Percentiles rank a stretch among this genome's conserved stretches.
phyloP scores from a whole-genome alignment of 2,113 vertebrate genomes.

The Amblyopsis rosae region DNA sequence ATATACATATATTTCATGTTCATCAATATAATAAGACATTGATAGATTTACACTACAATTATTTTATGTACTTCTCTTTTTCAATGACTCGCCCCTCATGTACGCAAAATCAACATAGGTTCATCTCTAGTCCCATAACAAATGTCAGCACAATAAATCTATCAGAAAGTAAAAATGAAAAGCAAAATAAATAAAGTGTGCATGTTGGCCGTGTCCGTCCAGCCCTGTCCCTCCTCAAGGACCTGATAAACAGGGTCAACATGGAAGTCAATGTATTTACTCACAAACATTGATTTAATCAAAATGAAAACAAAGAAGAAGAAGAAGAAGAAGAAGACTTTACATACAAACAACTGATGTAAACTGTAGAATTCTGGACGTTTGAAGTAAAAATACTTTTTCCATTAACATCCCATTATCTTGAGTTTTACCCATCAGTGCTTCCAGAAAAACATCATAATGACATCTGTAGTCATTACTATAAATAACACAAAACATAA shows the following conservation, averaged over 20 bases:
- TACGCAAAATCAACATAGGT: slow-evolving; percentile 64
- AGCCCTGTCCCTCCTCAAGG: slow-evolving; percentile 77
- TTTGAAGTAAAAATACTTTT: slow-evolving; percentile 59
- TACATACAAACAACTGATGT: slow-evolving; percentile 67
- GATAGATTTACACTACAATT: slow-evolving; percentile 84
- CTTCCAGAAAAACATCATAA: slow-evolving; percentile 64
- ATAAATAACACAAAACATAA: slow-evolving; percentile 60
- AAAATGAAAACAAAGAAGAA: slow-evolving; percentile 51
- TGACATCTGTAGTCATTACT: slow-evolving; percentile 69
- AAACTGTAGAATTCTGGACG: slow-evolving; percentile 68
- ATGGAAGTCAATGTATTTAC: slow-evolving; percentile 20
- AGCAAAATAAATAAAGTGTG: slow-evolving; percentile 22
- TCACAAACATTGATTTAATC: slow-evolving; percentile 14
- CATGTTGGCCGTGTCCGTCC: slow-evolving; percentile 67
- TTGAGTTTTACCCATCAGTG: slow-evolving; percentile 58
- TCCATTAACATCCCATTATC: slow-evolving; percentile 34
- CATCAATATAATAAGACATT: slow-evolving; percentile 85
- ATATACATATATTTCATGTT: slow-evolving; percentile 83
- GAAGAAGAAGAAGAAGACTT: slow-evolving; percentile 60
- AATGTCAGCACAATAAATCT: slow-evolving; percentile 71
- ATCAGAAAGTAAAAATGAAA: slow-evolving; percentile 66
- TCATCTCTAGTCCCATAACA: slow-evolving; percentile 66
- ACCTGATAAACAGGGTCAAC: slow-evolving; percentile 66
- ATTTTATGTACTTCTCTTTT: slow-evolving; percentile 79
- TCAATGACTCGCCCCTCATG: slow-evolving; percentile 71